Evolutionary conservation across 2,797 vertebrate genomes (phyloP).

Genomic region (Pachyuromys duprasi): DNA sequence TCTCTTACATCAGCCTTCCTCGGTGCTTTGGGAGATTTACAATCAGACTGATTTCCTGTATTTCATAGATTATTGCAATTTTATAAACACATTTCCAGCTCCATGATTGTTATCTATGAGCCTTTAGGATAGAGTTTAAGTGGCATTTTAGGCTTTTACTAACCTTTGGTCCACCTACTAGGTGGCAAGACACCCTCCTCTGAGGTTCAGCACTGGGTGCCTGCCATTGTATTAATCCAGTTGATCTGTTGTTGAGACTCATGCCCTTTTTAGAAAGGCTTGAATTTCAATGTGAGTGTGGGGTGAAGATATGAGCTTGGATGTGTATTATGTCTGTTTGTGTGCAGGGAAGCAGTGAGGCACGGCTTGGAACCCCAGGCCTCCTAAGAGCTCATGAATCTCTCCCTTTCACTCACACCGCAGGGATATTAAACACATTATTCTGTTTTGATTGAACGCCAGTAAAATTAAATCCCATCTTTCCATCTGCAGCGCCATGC

Average conservation of each 20-base stretch:
- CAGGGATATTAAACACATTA: slow-evolving; percentile 87
- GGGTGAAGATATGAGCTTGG: background rate
- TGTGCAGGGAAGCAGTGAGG: slow-evolving; percentile 43
- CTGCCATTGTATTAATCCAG: background rate
- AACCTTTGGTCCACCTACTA: background rate
- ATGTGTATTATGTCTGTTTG: slow-evolving; percentile 67
- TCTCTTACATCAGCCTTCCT: background rate
- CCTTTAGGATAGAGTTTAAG: background rate
- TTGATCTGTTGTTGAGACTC: background rate
- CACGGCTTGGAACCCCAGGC: slow-evolving; percentile 8
- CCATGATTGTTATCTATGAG: background rate
- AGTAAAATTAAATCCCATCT: slow-evolving; percentile 81
- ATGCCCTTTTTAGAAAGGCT: slow-evolving; percentile 27
- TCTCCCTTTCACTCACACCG: slow-evolving; percentile 75
- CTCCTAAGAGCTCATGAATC: slow-evolving; percentile 79
- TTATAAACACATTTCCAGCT: background rate
- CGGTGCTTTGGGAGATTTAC: background rate
- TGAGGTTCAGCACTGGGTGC: background rate
- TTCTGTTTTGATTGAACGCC: slow-evolving; percentile 84
- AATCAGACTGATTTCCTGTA: background rate
- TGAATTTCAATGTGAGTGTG: background rate
- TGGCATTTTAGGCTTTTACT: accelerated
- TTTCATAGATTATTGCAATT: background rate
- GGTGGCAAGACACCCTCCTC: background rate
- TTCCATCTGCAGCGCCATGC: slow-evolving; percentile 53